Evolutionary conservation across 2,797 vertebrate species (phyloP).

Genomic region (Pelochelys cantorii): DNA sequence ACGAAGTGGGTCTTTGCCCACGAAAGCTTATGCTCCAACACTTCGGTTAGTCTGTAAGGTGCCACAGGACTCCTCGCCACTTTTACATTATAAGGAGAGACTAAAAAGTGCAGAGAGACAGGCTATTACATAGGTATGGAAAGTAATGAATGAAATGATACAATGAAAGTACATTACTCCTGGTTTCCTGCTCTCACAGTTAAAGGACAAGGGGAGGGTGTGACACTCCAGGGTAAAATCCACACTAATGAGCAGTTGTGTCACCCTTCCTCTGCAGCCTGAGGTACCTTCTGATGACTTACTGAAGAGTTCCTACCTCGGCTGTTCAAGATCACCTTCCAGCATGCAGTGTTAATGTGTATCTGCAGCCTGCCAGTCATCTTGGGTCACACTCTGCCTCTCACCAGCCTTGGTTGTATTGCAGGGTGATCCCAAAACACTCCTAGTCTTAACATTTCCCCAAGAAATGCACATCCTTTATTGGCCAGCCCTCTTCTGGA

Average conservation of each 20-base stretch:
- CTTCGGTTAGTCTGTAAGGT: too few relatives aligned
- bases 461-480: neutral
- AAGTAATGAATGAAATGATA: neutral
- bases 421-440: neutral
- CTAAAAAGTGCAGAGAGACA: neutral
- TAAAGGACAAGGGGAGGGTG: neutral
- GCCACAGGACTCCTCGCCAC: too few relatives aligned
- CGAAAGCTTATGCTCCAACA: too few relatives aligned
- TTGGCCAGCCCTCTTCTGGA: neutral
- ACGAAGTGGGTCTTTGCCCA: too few relatives aligned
- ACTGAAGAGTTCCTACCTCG: neutral
- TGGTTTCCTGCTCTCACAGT: neutral
- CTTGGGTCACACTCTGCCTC: neutral
- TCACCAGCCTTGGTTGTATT: neutral
- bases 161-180: neutral
- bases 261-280: neutral
- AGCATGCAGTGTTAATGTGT: neutral
- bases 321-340: neutral
- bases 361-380: neutral
- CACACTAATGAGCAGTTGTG: neutral
- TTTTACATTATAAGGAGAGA: neutral
- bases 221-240: neutral
- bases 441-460: neutral
- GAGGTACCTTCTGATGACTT: neutral
- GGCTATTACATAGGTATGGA: fast-evolving